Conservation (phyloP, 2,888 invertebrate species). For the Orthosia gothica region DNA sequence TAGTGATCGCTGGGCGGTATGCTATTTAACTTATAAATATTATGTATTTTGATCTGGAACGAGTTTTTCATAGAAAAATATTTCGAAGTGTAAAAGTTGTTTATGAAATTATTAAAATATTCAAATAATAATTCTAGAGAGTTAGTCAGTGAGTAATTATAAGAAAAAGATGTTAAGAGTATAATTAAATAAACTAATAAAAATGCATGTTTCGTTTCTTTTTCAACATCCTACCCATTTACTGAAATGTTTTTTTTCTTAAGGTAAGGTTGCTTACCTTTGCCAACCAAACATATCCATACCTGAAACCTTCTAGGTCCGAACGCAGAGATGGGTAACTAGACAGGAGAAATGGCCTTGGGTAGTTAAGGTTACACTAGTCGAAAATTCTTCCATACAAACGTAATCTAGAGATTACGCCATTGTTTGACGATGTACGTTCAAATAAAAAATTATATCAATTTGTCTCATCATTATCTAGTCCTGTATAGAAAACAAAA, state of each 20-base stretch:
- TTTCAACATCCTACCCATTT: background rate
- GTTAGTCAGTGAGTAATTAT: slow-evolving; percentile 89
- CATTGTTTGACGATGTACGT: too few relatives aligned
- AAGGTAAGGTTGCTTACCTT: too few relatives aligned
- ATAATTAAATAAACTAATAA: slow-evolving; percentile 89
- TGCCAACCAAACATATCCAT: background rate
- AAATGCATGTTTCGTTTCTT: slow-evolving; percentile 56
- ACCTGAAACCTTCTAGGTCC: background rate
- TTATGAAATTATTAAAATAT: slow-evolving; percentile 89
- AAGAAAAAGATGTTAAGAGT: slow-evolving; percentile 90
- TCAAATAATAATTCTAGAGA: slow-evolving; percentile 90
- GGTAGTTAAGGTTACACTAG: too few relatives aligned
- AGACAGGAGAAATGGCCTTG: background rate
- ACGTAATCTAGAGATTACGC: too few relatives aligned
- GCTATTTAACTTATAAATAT: slow-evolving; percentile 72
- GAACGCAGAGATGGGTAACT: background rate
- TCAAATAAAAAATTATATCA: too few relatives aligned
- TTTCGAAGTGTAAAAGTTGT: slow-evolving; percentile 87
- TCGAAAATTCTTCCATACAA: too few relatives aligned
- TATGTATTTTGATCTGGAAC: slow-evolving; percentile 84
- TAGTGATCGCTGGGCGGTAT: slow-evolving; percentile 69
- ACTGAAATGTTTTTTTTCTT: background rate
- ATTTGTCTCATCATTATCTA: too few relatives aligned
- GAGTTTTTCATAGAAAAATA: slow-evolving; percentile 85
- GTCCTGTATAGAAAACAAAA: too few relatives aligned